A percentile compares a stretch with the other conserved stretches of the same genome.
These are phyloP conservation scores for Tricholaema leucomelas DNA, from an alignment of 2,113 vertebrate genomes.

Conservation along the genomic window DNA sequence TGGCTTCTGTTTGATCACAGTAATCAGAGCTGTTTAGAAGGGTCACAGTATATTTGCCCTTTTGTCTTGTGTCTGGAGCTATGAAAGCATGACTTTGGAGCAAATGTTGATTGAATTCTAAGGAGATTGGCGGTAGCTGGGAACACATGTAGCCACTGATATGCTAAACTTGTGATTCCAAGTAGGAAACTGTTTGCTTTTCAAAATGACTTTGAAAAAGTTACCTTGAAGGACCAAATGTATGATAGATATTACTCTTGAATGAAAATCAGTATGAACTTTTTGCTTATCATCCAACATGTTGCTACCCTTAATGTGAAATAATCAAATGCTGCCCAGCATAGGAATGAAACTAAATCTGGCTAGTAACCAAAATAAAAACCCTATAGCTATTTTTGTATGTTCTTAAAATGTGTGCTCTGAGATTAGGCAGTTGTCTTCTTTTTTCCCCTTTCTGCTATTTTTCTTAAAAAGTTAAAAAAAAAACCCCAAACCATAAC, in stretches of 20 bases:
- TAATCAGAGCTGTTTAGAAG: slow-evolving; percentile 40
- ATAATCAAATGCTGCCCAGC: slow-evolving; percentile 31
- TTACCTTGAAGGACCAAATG: slow-evolving; percentile 36
- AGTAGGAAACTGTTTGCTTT: slow-evolving; percentile 18
- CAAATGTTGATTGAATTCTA: slow-evolving; percentile 43
- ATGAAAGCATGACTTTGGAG: slow-evolving; percentile 8
- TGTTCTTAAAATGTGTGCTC: slow-evolving; percentile 43
- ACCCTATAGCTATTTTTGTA: slow-evolving; percentile 37
- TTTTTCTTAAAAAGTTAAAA: not conserved
- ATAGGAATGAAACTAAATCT: slow-evolving; percentile 25
- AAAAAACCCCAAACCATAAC: too few species aligned
- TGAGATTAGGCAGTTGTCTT: slow-evolving; percentile 36
- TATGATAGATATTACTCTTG: slow-evolving; percentile 8
- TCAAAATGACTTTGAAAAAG: slow-evolving; percentile 30
- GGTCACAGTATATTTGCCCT: slow-evolving; percentile 40
- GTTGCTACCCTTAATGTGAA: slow-evolving; percentile 43
- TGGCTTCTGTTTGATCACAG: slow-evolving; percentile 44
- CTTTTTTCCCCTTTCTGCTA: not conserved
- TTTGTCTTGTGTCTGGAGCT: slow-evolving; percentile 33
- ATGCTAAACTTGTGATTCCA: slow-evolving; percentile 9
- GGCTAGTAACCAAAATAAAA: slow-evolving; percentile 52
- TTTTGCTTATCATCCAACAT: not conserved
- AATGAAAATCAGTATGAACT: slow-evolving; percentile 34
- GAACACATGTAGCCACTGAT: slow-evolving; percentile 2
- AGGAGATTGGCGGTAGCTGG: not conserved